These are phyloP conservation scores for Leptestheria dahalacensis DNA, from an alignment of 1,140 invertebrate species.

Conservation along the genomic window DNA sequence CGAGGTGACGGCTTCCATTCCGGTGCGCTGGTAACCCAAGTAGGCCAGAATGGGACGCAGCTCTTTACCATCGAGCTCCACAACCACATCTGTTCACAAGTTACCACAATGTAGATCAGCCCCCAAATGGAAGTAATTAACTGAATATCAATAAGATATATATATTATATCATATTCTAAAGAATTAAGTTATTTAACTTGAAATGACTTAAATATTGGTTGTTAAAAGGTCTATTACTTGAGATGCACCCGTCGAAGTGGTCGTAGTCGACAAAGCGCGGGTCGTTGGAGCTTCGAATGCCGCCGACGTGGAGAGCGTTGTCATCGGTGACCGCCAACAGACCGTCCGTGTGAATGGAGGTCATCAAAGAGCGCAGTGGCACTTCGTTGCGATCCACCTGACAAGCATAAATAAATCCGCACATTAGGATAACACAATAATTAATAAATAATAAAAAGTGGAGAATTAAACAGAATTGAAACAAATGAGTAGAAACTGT, in stretches of 20 bases:
- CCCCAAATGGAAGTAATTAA: not conserved
- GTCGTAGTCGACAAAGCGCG: slow-evolving; percentile 58
- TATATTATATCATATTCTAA: not conserved
- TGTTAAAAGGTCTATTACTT: no score
- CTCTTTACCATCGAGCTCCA: slow-evolving; percentile 19
- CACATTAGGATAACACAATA: not conserved
- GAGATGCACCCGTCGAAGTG: slow-evolving; percentile 77
- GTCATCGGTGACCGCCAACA: slow-evolving; percentile 20
- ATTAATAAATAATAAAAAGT: not conserved
- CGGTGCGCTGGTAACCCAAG: slow-evolving; percentile 23
- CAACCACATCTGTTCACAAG: slow-evolving; percentile 21
- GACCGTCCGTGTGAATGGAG: slow-evolving; percentile 14
- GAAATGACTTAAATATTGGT: no score
- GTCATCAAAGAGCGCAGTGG: slow-evolving; percentile 31
- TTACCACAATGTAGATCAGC: not conserved
- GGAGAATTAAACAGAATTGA: not conserved
- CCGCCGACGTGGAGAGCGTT: slow-evolving; percentile 67
- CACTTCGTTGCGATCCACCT: slow-evolving; percentile 58
- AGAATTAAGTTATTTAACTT: no score
- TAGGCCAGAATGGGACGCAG: slow-evolving; percentile 22
- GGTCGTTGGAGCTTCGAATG: slow-evolving; percentile 55
- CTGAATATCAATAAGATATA: not conserved
- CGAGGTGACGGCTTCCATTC: slow-evolving; percentile 19
- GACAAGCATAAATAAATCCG: no score
- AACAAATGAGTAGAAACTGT: not conserved